Conservation (phyloP, 2,888 invertebrate genomes). For the Alcis repandata region DNA sequence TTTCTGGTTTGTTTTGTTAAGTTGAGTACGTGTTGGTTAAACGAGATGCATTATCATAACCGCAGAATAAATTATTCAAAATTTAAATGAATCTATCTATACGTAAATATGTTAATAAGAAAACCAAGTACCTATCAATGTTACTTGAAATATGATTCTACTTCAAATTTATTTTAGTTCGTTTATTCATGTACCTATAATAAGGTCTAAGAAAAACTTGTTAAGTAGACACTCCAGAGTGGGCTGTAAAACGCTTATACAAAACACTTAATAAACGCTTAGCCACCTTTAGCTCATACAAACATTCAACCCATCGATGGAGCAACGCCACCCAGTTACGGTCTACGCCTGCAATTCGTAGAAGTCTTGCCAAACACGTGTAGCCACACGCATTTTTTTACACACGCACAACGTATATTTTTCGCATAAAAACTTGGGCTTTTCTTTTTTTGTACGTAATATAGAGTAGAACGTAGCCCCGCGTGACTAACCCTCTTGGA, state of each 20-base stretch:
- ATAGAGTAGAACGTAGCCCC: slow-evolving; percentile 51
- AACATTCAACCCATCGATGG: slow-evolving; percentile 34
- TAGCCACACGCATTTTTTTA: slow-evolving; percentile 54
- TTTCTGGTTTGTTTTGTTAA: background rate
- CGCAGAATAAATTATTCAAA: background rate
- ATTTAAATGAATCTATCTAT: no score
- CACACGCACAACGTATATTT: slow-evolving; percentile 56
- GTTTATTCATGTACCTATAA: no score
- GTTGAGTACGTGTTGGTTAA: background rate
- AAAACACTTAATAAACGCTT: slow-evolving; percentile 11
- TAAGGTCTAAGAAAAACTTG: no score
- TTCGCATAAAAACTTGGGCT: slow-evolving; percentile 56
- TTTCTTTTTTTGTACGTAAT: slow-evolving; percentile 61
- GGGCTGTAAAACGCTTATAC: background rate
- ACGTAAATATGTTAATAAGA: no score
- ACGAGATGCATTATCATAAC: background rate
- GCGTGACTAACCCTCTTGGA: slow-evolving; percentile 62
- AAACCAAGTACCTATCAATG: no score
- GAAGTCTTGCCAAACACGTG: slow-evolving; percentile 45
- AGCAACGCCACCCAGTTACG: slow-evolving; percentile 38
- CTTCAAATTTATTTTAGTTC: no score
- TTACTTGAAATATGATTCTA: no score
- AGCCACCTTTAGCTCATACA: slow-evolving; percentile 24
- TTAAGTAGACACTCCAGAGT: no score
- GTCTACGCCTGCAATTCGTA: slow-evolving; percentile 44